Base-by-base conservation (phyloP, 2,797 vertebrate species). In the Tangara arthus region DNA sequence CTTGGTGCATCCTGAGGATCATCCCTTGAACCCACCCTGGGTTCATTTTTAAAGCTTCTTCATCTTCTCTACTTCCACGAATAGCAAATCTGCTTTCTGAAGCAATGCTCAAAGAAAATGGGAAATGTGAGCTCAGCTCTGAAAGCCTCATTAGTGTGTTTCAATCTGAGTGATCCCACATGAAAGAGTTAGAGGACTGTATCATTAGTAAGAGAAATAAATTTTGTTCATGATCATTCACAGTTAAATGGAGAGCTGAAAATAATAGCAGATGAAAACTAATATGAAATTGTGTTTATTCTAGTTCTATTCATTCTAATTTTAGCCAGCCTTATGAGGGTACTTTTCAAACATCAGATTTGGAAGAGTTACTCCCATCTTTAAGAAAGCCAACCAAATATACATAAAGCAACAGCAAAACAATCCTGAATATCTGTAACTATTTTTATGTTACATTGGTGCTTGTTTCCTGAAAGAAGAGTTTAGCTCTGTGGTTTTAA, bases 141-240 rank as follows among this genome's bases (percentile, higher is more conserved):
- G 88, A 95, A 96, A 95, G 88, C 83, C 82, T 95, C 95, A 95
- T 96, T 92, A 93, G 86, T 65, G 89, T 64, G 35, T 81, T 96
- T 96, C 87, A 93, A 72, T 95, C 73, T 59, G 65, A 94, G 76
- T 22, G 82, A 93, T 95, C 69, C 87, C 72, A 76, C 70, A 93
- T 96, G 91, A 93, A 95, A 95, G 92, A 88, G 81, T 73, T 68
- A 82, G 61, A 94, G 61, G 50, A 69, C 69, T 81, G 28, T 34
- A 52, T 91, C 89, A 95, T 95, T 92, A 95, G 61, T 92, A 89
- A 76, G 84, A 92, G 81, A 95, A 94, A 92, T 65, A 91, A 91
- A 84, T 95, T 92, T 87, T 84, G 64, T 85, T 90, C 64, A 37
- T 68, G 92, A 92, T 63, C 73, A n/a, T 84, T 85, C 90, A 79